These are phyloP conservation scores for Phymastichus coffea DNA, from an alignment of 1,140 invertebrate genomes.

Conservation along the genomic window DNA sequence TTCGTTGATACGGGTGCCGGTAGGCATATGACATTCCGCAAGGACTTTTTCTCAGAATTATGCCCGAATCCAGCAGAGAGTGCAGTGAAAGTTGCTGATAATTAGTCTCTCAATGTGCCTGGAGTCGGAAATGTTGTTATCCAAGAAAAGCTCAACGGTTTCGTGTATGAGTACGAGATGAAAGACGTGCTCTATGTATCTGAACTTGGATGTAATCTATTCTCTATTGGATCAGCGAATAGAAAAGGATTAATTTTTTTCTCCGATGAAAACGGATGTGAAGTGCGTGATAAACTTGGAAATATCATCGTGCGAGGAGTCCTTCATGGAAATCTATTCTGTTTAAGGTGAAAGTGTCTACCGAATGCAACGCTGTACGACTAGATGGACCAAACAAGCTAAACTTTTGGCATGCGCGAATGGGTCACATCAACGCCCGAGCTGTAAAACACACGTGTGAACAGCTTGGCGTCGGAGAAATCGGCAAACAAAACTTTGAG, in stretches of 20 bases:
- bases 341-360: conserved; percentile 5
- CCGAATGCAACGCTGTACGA: too few relatives aligned
- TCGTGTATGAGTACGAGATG: background rate
- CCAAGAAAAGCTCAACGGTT: background rate
- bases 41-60: background rate
- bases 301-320: background rate
- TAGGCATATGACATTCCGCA: background rate
- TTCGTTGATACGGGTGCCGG: background rate
- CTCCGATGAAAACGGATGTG: background rate
- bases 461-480: background rate
- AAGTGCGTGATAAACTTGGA: too few relatives aligned
- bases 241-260: conserved; percentile 11
- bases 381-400: background rate
- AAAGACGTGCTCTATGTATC: too few relatives aligned
- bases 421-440: conserved; percentile 15
- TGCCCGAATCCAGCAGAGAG: background rate
- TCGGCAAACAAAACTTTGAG: conserved; percentile 1
- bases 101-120: too few relatives aligned
- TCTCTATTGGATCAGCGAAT: conserved; percentile 18
- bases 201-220: conserved; percentile 12
- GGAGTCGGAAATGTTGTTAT: too few relatives aligned
- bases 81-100: too few relatives aligned
- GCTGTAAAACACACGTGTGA: background rate
- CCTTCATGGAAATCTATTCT: conserved; percentile 9
- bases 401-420: too few relatives aligned